Evolutionary conservation across 1,140 invertebrate species (phyloP), one percentile per base, ranked within the genome.

Genomic region (Drosophila dunni): DNA sequence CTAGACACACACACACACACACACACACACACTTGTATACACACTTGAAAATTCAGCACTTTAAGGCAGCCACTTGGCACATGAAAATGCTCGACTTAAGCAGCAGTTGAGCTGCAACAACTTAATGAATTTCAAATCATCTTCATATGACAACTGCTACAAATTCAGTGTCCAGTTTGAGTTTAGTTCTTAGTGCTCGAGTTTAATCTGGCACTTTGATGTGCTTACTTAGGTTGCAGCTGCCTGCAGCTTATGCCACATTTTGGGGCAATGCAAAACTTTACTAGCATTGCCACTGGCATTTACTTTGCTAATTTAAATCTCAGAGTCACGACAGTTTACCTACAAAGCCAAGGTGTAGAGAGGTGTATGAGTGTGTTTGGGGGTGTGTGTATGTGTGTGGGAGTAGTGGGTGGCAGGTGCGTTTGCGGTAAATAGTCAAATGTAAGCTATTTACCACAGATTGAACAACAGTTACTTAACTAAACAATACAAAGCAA

Each of bases 361-460:
- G 11, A 13, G 7, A 4, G 2, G 40, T 45, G 46, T 45, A 11
- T 65, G 8, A 11, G 10, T 44, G 20, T 15, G 7, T 44, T 34
- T 40, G 44, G 17, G 20, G 33, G 10, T 51, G 57, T 66, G 7
- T 60, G 17, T 50, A 45, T 15, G 9, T 24, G 17, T 57, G 11
- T 38, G 4, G 3, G 13, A 40, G n/a, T 44, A 46, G 38, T 34
- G 38, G 38, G 9, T 73, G 66, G 58, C 54, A 69, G 42, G 24
- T 29, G 3, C 24, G 24, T 60, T 63, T 62, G 38, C 57, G 75
- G 71, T 66, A 86, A 88, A 82, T 74, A 83, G 83, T 88, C 72
- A 65, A 86, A 82, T 65, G 77, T 66, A 79, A 88, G 75, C 83
- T 88, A 89, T 89, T 88, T 89, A 57, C 84, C 84, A 77, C 80